Conservation (phyloP, 2,113 vertebrate species). For the Suricata suricatta region DNA sequence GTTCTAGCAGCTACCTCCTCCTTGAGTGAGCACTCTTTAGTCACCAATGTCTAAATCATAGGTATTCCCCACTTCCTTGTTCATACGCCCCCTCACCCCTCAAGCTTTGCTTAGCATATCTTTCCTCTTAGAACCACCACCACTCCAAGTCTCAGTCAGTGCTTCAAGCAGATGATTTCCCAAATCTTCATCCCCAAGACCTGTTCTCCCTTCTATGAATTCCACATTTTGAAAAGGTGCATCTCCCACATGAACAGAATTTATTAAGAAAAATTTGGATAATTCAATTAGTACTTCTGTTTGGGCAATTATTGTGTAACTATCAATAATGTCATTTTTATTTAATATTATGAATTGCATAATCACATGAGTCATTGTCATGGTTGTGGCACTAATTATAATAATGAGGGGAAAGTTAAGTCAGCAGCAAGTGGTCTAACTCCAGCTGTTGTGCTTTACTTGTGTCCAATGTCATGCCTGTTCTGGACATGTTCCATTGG, state of each 20-base stretch:
- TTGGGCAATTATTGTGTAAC: background rate
- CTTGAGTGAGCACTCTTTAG: background rate
- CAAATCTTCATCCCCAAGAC: background rate
- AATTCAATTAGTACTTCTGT: background rate
- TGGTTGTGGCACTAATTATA: background rate
- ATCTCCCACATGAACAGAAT: background rate
- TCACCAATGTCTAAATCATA: background rate
- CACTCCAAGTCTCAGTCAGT: background rate
- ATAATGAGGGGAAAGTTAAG: constrained; percentile 52
- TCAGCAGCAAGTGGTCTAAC: background rate
- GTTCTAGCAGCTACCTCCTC: background rate
- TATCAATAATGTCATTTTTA: constrained; percentile 30
- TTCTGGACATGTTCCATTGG: background rate
- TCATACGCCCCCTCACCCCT: background rate
- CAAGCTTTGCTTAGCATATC: background rate
- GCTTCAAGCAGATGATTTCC: background rate
- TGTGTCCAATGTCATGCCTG: background rate
- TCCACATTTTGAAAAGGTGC: background rate
- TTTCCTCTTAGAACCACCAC: background rate
- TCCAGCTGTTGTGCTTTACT: background rate
- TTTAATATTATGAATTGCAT: constrained; percentile 8
- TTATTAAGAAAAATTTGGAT: constrained; percentile 2
- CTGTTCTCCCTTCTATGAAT: background rate
- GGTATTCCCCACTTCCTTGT: background rate
- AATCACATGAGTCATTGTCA: background rate